Percentiles rank a stretch among this genome's conserved stretches.
Conservation (phyloP, 2,888 invertebrate genomes). For the Aphidoletes aphidimyza region DNA sequence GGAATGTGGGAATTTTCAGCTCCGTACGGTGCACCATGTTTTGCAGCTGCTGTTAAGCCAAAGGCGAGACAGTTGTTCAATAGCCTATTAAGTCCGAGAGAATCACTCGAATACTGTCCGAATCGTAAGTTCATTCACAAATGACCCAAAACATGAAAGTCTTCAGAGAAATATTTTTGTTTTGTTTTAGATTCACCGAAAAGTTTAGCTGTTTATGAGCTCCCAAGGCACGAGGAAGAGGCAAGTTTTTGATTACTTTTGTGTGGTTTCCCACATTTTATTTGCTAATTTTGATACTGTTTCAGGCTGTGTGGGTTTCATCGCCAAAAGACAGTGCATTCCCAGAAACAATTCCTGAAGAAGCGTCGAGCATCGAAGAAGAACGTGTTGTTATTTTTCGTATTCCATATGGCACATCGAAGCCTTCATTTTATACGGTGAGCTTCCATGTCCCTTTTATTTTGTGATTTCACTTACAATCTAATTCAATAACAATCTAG, state of each 20-base stretch:
- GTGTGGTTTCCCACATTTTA: neutral
- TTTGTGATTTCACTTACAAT: neutral
- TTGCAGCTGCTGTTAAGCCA: constrained; percentile 93
- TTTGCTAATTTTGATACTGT: neutral
- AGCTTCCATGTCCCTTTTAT: constrained; percentile 58
- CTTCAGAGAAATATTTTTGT: neutral
- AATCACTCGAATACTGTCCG: constrained; percentile 78
- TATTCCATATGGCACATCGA: constrained; percentile 80
- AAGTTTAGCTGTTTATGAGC: constrained; percentile 63
- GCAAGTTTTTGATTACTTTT: constrained; percentile 59
- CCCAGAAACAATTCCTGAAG: constrained; percentile 92
- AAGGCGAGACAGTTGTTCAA: constrained; percentile 76
- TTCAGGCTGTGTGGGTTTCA: constrained; percentile 79
- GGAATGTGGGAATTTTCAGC: constrained; percentile 95
- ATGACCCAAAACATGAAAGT: constrained; percentile 56
- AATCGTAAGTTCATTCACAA: constrained; percentile 69
- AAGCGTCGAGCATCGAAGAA: constrained; percentile 91
- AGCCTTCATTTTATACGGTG: constrained; percentile 84
- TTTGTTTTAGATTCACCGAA: constrained; percentile 64
- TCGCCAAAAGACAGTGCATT: constrained; percentile 89
- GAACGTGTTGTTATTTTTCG: constrained; percentile 92
- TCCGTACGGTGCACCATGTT: constrained; percentile 89
- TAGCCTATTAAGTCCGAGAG: constrained; percentile 71
- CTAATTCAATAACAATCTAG: constrained; percentile 62
- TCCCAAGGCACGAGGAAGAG: constrained; percentile 65